phyloP scores from a whole-genome alignment of 2,888 invertebrate species.

The Acronicta psi region DNA sequence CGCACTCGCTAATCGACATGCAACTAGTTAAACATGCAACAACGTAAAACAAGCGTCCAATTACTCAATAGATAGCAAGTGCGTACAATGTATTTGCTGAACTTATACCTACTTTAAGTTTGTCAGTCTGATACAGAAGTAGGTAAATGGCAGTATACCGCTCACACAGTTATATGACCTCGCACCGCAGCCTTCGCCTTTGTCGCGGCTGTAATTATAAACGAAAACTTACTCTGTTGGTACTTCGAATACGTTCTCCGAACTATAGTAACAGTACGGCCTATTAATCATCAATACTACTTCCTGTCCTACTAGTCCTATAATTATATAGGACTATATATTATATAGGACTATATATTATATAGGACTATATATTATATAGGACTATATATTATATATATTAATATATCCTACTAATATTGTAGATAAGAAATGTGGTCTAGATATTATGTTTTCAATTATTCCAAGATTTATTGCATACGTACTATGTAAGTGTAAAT shows the following conservation, averaged over 20 bases:
- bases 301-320: no score
- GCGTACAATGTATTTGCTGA: constrained; percentile 34
- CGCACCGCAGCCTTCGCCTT: constrained; percentile 77
- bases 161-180: constrained; percentile 79
- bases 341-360: no score
- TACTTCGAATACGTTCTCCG: constrained; percentile 23
- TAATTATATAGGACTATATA: no score
- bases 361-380: no score
- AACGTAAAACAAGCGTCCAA: constrained; percentile 45
- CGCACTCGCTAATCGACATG: constrained; percentile 43
- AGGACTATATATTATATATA: no score
- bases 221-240: constrained; percentile 59
- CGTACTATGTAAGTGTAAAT: no score
- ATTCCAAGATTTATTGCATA: no score
- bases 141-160: constrained; percentile 61
- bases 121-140: constrained; percentile 39
- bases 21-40: constrained; percentile 46
- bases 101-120: constrained; percentile 31
- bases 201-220: constrained; percentile 66
- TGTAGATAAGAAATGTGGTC: no score
- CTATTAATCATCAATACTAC: background rate
- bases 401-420: no score
- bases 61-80: constrained; percentile 38
- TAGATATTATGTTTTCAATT: no score
- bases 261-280: background rate